Percentiles rank a stretch among this genome's conserved stretches.
phyloP scores from a whole-genome alignment of 2,797 vertebrate species.

The Amblyraja radiata region DNA sequence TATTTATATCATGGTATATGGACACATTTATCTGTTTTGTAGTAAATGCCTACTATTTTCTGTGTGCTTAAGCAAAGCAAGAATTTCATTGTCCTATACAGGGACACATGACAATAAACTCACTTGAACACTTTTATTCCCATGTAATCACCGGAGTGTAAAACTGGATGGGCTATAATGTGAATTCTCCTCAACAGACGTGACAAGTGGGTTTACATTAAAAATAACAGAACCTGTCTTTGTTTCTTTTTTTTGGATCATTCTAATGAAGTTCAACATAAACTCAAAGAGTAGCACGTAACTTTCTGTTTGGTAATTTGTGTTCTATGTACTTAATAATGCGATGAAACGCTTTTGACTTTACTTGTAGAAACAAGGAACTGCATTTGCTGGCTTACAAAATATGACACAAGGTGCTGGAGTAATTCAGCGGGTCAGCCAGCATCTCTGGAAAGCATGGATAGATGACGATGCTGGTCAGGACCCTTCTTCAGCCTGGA shows the following conservation, averaged over 20 bases:
- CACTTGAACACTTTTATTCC: neutral
- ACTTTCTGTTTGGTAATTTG: neutral
- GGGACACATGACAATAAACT: no score
- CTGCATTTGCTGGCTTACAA: no score
- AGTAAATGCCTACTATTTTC: no score
- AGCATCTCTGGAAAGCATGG: no score
- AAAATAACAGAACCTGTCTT: neutral
- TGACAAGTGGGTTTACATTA: neutral
- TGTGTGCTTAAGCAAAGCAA: no score
- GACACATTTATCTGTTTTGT: no score
- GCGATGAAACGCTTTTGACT: neutral
- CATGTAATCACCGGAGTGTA: neutral
- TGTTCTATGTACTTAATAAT: neutral
- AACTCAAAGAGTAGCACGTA: neutral
- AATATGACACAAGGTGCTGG: no score
- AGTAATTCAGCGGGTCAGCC: no score
- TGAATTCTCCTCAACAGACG: neutral
- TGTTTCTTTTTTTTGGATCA: neutral
- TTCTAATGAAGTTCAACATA: neutral
- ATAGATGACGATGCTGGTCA: no score
- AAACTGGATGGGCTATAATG: neutral
- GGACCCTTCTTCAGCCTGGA: no score
- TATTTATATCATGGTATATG: no score
- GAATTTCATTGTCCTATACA: no score
- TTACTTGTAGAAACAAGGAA: neutral